A percentile compares a stretch with the other conserved stretches of the same genome.
These are phyloP conservation scores for Rhorus exstirpatorius DNA, from an alignment of 2,888 invertebrate genomes.

Conservation along the genomic window DNA sequence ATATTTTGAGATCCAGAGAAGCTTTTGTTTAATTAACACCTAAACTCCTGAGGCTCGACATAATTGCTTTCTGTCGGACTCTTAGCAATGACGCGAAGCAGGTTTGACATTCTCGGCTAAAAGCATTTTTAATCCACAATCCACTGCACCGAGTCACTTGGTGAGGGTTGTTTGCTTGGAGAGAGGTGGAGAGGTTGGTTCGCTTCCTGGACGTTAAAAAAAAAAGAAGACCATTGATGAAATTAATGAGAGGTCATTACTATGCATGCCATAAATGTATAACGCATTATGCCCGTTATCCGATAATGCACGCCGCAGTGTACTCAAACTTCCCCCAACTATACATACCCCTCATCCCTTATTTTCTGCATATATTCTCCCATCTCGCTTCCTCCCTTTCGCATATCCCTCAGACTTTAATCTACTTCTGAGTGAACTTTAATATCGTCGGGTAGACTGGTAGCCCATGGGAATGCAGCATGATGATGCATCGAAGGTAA, in stretches of 20 bases:
- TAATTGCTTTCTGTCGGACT: too few relatives aligned
- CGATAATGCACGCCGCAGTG: slow-evolving; percentile 59
- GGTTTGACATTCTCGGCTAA: too few relatives aligned
- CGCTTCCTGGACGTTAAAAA: slow-evolving; percentile 32
- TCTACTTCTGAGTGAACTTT: slow-evolving; percentile 64
- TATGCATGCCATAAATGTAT: slow-evolving; percentile 45
- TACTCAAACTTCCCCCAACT: slow-evolving; percentile 27
- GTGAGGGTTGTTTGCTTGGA: slow-evolving; percentile 1
- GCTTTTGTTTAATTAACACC: too few relatives aligned
- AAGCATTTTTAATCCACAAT: slow-evolving; percentile 17
- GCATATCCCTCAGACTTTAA: slow-evolving; percentile 57
- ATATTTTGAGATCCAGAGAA: too few relatives aligned
- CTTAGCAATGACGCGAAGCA: too few relatives aligned
- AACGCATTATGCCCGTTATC: slow-evolving; percentile 54
- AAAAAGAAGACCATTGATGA: slow-evolving; percentile 33
- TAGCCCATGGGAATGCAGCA: slow-evolving; percentile 38
- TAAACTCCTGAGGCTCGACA: too few relatives aligned
- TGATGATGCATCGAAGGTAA: slow-evolving; percentile 57
- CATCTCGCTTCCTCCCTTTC: slow-evolving; percentile 18
- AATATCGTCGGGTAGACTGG: slow-evolving; percentile 44
- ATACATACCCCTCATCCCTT: slow-evolving; percentile 10
- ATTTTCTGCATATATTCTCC: slow-evolving; percentile 17
- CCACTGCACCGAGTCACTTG: slow-evolving; percentile 14
- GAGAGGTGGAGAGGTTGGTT: slow-evolving; percentile 7
- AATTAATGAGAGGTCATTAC: slow-evolving; percentile 59